Base-by-base conservation (phyloP, 1,140 invertebrate genomes). In the Ostrea edulis region DNA sequence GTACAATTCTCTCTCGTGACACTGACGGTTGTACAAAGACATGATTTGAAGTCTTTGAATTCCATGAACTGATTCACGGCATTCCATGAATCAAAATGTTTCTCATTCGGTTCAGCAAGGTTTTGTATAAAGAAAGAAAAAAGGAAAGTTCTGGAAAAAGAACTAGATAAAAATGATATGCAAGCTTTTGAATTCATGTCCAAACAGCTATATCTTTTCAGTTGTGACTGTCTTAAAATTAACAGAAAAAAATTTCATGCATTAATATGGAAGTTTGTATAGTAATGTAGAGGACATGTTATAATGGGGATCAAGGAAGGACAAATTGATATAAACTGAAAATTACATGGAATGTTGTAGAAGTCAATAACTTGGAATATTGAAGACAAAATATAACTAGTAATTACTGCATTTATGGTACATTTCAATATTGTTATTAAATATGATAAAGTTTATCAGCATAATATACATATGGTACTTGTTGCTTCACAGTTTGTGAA, bases 1-100 rank as follows among this genome's bases (percentile, higher is more conserved):
- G 82, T 52, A 51, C 51, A n/a, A 12, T 81, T 81, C 44, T 62
- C 55, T 62, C 55, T 20, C 17, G 14, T 62, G 35, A 44, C 35
- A 44, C 35, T 44, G 35, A 44, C 35, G 20, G 17, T 62, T 62
- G 55, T 62, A 62, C 55, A 62, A 58, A 62, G 17, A 62, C 55
- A 62, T 62, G 55, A 62, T 62, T 62, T 62, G 55, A 62, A 62
- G 14, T 62, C n/a, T 62, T n/a, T 62, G 55, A 17, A 62, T 62
- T 62, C 55, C 55, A 62, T 62, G 55, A 12, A 77, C 11, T 77
- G 58, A 14, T 62, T 62, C 58, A 7, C 58, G 17, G 58, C 58
- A 62, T 14, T 62, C n/a, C 58, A 62, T 62, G 14, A 62, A 17
- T 62, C 17, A 62, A 62, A 62, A 7, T 62, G 58, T 9, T 62